These are phyloP conservation scores for Alsophila aescularia DNA, from an alignment of 2,888 invertebrate genomes.

Conservation along the genomic window DNA sequence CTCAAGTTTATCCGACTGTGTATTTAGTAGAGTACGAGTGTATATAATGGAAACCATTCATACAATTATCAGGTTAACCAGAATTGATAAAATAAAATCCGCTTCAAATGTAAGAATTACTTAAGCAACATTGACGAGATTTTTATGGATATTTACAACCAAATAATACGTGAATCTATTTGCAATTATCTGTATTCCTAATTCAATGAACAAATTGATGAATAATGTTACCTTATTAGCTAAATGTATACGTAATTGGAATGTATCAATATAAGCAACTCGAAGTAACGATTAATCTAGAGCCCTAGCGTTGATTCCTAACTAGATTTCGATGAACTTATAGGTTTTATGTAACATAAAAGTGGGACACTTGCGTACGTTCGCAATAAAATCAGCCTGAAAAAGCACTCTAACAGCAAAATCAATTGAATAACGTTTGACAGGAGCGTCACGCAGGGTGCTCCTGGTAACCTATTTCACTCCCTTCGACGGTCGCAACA, in stretches of 20 bases:
- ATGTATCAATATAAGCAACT: background rate
- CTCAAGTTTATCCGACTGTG: background rate
- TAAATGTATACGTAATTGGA: background rate
- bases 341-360: too few species aligned
- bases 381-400: slow-evolving; percentile 35
- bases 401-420: slow-evolving; percentile 61
- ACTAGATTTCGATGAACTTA: background rate
- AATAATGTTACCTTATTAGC: background rate
- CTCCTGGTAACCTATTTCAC: slow-evolving; percentile 65
- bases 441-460: slow-evolving; percentile 69
- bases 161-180: background rate
- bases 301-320: background rate
- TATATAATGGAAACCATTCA: background rate
- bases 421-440: slow-evolving; percentile 70
- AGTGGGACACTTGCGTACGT: background rate
- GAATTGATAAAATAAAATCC: too few species aligned
- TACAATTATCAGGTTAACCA: too few species aligned
- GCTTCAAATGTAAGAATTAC: too few species aligned
- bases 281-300: background rate
- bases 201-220: background rate
- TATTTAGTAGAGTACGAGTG: background rate
- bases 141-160: background rate
- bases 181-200: background rate
- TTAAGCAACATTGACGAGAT: background rate
- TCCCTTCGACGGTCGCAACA: slow-evolving; percentile 31